Evolutionary conservation across 2,797 vertebrate genomes (phyloP).

Genomic region (Amazonetta brasiliensis): DNA sequence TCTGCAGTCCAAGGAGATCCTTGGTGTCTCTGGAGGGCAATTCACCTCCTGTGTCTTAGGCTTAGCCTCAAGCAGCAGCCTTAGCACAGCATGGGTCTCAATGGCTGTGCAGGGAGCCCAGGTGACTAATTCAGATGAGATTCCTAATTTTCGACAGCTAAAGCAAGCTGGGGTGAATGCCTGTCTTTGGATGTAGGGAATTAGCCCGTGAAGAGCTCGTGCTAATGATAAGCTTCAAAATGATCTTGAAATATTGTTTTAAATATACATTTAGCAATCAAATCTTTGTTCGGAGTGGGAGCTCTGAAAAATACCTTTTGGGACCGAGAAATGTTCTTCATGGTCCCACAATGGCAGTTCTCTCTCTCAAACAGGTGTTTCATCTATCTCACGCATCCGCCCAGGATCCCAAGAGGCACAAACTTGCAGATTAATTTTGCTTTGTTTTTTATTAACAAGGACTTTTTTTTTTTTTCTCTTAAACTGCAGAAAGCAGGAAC

Average conservation of each 20-base stretch:
- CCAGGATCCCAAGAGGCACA: conserved; percentile 20
- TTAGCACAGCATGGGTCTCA: conserved; percentile 40
- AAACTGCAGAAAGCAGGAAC: conserved; percentile 17
- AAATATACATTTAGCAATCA: conserved; percentile 67
- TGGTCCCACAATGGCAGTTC: conserved; percentile 50
- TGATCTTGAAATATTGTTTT: conserved; percentile 63
- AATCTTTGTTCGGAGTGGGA: conserved; percentile 12
- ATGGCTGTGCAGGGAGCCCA: conserved; percentile 21
- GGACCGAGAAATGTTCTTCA: conserved; percentile 14
- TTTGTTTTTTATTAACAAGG: conserved; percentile 56
- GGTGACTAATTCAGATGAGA: conserved; percentile 53
- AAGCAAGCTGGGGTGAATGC: conserved; percentile 17
- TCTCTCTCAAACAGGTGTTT: conserved; percentile 69
- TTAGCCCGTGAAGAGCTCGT: conserved; percentile 24
- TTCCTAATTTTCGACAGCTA: conserved; percentile 42
- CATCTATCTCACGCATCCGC: conserved; percentile 40
- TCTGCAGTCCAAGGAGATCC: not conserved
- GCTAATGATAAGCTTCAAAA: conserved; percentile 64
- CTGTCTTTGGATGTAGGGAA: conserved; percentile 38
- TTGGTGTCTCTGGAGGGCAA: not conserved
- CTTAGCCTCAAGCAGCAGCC: conserved; percentile 14
- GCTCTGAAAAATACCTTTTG: conserved; percentile 54
- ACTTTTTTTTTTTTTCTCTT: not conserved
- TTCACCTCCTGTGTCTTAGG: conserved; percentile 47
- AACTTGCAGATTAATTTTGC: conserved; percentile 34